Evolutionary conservation across 2,888 invertebrate species (phyloP).

Genomic region (Embidobia sp.): DNA sequence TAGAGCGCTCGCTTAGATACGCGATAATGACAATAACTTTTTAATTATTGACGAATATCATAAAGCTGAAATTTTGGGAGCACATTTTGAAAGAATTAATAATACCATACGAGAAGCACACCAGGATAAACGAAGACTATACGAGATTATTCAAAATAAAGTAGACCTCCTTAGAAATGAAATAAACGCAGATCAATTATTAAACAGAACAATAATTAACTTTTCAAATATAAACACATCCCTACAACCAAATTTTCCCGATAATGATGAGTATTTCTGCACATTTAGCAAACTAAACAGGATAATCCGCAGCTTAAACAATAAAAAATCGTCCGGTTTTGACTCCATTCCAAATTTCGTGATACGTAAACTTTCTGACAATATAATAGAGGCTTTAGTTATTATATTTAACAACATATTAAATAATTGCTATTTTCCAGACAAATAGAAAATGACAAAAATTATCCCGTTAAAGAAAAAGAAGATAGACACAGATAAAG

Average conservation of each 20-base stretch:
- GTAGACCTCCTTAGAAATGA: neutral
- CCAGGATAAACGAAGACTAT: neutral
- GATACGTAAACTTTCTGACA: no score
- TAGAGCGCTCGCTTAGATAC: no score
- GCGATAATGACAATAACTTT: no score
- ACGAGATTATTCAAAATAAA: neutral
- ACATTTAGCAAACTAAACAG: neutral
- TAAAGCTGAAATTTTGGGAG: neutral
- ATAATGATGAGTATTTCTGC: slow-evolving; percentile 13
- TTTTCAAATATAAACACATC: slow-evolving; percentile 3
- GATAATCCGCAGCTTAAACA: slow-evolving; percentile 44
- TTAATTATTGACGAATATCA: neutral
- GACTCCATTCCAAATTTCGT: no score
- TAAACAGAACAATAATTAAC: no score
- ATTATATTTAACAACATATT: no score
- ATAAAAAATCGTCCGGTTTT: slow-evolving; percentile 59
- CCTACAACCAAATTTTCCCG: neutral
- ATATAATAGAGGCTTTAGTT: no score
- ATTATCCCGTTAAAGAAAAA: no score
- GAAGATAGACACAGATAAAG: no score
- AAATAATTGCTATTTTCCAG: no score
- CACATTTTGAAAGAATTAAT: slow-evolving; percentile 7
- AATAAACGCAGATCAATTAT: neutral
- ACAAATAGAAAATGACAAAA: no score
- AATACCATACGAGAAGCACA: neutral